These are phyloP conservation scores for Umimayanthus chanpuru DNA, from an alignment of 92 coral and sea anemone genomes.

Conservation along the genomic window DNA sequence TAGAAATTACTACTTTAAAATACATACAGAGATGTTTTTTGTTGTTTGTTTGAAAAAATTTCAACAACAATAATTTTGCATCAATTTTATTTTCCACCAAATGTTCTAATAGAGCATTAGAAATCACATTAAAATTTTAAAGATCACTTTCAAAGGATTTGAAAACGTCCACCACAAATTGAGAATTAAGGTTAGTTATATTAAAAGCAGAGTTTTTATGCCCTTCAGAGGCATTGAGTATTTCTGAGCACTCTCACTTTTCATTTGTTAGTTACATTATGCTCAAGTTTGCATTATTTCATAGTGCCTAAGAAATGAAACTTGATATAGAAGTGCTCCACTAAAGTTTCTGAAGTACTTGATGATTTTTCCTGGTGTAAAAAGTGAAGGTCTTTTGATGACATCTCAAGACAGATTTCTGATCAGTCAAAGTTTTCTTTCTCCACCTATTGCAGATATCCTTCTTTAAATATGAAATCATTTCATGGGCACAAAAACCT, in stretches of 20 bases:
- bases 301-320: neutral
- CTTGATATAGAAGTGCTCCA: neutral
- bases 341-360: neutral
- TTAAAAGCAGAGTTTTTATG: constrained; percentile 1
- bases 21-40: constrained; percentile 22
- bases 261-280: neutral
- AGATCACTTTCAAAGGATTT: constrained; percentile 1
- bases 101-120: constrained; percentile 8
- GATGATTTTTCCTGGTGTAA: neutral
- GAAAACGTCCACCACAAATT: constrained; percentile 23
- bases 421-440: neutral
- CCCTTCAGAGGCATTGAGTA: neutral
- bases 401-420: neutral
- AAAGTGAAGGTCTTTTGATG: neutral
- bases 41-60: constrained; percentile 19
- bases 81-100: constrained; percentile 34
- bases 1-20: constrained; percentile 20
- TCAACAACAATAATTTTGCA: neutral
- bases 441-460: neutral
- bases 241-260: neutral
- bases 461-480: neutral
- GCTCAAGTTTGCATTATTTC: neutral
- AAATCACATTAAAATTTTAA: neutral
- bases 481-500: neutral
- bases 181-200: constrained; percentile 15